Conservation (phyloP, 2,113 vertebrate genomes). For the Amblyopsis rosae region DNA sequence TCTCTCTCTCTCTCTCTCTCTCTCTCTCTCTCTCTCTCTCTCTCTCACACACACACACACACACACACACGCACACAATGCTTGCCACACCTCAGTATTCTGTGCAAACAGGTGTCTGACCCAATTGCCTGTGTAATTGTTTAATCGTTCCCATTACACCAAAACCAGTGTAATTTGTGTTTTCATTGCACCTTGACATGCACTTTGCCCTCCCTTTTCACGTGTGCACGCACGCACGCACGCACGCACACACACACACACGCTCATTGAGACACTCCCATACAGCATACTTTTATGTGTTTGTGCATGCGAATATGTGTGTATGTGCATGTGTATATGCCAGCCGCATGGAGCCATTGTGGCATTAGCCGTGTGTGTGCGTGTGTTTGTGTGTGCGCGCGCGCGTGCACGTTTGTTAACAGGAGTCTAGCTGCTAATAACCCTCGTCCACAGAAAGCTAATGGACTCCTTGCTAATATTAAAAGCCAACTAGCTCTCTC, state of each 20-base stretch:
- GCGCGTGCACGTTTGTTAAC: slow-evolving; percentile 10
- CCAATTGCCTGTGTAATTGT: slow-evolving; percentile 77
- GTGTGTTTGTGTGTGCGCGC: slow-evolving; percentile 5
- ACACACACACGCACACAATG: slow-evolving; percentile 18
- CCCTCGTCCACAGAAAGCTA: slow-evolving; percentile 55
- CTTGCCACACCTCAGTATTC: slow-evolving; percentile 41
- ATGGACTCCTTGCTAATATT: slow-evolving; percentile 55
- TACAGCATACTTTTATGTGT: slow-evolving; percentile 2
- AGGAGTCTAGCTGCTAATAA: slow-evolving; percentile 42
- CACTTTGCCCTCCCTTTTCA: background rate
- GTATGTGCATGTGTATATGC: slow-evolving; percentile 10
- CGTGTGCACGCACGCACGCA: background rate
- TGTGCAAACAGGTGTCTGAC: slow-evolving; percentile 59
- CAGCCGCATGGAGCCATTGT: background rate
- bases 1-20: background rate
- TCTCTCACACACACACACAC: slow-evolving; percentile 6
- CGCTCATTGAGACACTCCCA: slow-evolving; percentile 3
- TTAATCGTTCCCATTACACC: slow-evolving; percentile 76
- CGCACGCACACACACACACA: slow-evolving; percentile 5
- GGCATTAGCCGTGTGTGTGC: slow-evolving; percentile 7
- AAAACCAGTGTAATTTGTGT: slow-evolving; percentile 70
- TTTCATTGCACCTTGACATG: slow-evolving; percentile 41
- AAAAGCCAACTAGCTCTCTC: slow-evolving; percentile 36
- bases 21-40: slow-evolving; percentile 25
- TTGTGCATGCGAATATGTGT: slow-evolving; percentile 21